Conservation (phyloP, 1,140 invertebrate genomes). For the Diploscapter pachys region DNA sequence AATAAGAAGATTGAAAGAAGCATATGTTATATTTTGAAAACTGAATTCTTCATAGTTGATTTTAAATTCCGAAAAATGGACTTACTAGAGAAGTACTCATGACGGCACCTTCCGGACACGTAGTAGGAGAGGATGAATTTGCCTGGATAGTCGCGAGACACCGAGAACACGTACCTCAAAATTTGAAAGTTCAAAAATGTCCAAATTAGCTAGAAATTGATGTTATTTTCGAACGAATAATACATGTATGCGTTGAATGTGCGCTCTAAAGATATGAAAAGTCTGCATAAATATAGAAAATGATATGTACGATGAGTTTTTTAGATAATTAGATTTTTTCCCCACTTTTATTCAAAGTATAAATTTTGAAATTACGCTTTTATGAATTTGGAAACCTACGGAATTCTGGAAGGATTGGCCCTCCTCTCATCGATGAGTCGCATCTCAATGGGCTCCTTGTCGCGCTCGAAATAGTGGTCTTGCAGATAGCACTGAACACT, state of each 20-base stretch:
- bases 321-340: no score
- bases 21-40: constrained; percentile 5
- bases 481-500: constrained; percentile 28
- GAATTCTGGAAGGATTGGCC: constrained; percentile 80
- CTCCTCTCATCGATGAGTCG: constrained; percentile 79
- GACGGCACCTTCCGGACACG: constrained; percentile 64
- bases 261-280: no score
- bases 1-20: constrained; percentile 6
- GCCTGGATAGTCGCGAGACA: constrained; percentile 75
- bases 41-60: neutral
- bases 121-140: constrained; percentile 93
- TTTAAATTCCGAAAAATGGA: neutral
- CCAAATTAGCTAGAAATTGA: no score
- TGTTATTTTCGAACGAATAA: no score
- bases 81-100: constrained; percentile 72
- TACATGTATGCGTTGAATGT: no score
- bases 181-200: constrained; percentile 19
- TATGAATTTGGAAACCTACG: constrained; percentile 71
- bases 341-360: no score
- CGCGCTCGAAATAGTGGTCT: constrained; percentile 27
- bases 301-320: no score
- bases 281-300: no score
- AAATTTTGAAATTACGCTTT: no score
- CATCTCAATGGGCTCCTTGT: constrained; percentile 78
- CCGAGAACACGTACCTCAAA: constrained; percentile 60